These are phyloP conservation scores for Seriola quinqueradiata DNA, from an alignment of 2,113 vertebrate genomes.

Conservation along the genomic window DNA sequence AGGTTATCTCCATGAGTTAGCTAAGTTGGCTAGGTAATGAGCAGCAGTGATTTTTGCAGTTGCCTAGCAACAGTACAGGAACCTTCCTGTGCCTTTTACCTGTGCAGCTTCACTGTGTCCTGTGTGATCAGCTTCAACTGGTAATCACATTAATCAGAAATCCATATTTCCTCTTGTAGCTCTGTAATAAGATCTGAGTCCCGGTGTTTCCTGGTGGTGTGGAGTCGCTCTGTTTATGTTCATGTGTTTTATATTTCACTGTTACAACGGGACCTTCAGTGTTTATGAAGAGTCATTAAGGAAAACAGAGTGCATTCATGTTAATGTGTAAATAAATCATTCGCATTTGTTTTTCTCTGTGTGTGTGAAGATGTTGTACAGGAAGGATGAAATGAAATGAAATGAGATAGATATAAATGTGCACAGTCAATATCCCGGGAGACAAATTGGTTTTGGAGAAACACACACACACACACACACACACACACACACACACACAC, in stretches of 20 bases:
- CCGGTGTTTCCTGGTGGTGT: background rate
- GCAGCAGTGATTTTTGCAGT: conserved; percentile 17
- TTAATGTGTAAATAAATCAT: conserved; percentile 9
- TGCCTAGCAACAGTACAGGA: conserved; percentile 42
- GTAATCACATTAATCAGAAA: conserved; percentile 37
- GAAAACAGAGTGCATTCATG: background rate
- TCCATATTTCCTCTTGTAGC: conserved; percentile 37
- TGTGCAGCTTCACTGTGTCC: background rate
- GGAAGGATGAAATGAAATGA: conserved; percentile 5
- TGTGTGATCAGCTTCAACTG: conserved; percentile 11
- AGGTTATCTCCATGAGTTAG: background rate
- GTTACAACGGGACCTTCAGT: background rate
- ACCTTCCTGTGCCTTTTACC: conserved; percentile 6
- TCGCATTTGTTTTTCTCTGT: background rate
- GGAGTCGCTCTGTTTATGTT: background rate
- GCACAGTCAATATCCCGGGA: conserved; percentile 26
- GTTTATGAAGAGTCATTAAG: conserved; percentile 2
- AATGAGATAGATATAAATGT: conserved; percentile 31
- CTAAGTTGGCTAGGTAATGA: background rate
- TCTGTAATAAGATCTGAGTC: background rate
- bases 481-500: conserved; percentile 2
- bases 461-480: conserved; percentile 3
- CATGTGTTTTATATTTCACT: background rate
- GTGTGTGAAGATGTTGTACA: background rate
- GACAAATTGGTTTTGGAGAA: conserved; percentile 3